These are phyloP conservation scores for Thamnaconus septentrionalis DNA, from an alignment of 2,113 vertebrate species.

Conservation along the genomic window DNA sequence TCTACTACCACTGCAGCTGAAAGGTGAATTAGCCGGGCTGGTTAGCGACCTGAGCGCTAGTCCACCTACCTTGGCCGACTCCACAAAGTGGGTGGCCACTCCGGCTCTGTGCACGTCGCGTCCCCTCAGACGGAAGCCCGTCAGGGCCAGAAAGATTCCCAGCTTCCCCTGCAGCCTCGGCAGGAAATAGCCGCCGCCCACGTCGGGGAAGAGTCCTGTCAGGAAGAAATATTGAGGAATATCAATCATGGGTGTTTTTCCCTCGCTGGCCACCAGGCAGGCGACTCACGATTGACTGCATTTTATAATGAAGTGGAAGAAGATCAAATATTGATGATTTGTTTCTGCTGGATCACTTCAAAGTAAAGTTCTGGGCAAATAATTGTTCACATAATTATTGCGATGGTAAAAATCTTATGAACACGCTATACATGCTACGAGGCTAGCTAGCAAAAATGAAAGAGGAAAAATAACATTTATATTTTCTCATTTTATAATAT, in stretches of 20 bases:
- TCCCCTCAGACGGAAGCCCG: constrained; percentile 90
- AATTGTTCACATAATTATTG: too few relatives aligned
- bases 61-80: constrained; percentile 84
- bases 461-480: too few relatives aligned
- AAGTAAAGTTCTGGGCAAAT: too few relatives aligned
- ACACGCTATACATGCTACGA: too few relatives aligned
- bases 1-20: background rate
- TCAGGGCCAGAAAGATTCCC: constrained; percentile 88
- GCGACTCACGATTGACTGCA: too few relatives aligned
- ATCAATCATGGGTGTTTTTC: too few relatives aligned
- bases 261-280: background rate
- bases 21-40: background rate
- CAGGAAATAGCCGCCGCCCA: constrained; percentile 95
- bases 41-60: background rate
- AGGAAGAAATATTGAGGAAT: constrained; percentile 3
- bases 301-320: too few relatives aligned
- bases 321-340: too few relatives aligned
- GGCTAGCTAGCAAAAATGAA: too few relatives aligned
- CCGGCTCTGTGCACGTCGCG: constrained; percentile 87
- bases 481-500: too few relatives aligned
- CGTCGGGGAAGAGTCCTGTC: constrained; percentile 93
- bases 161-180: constrained; percentile 87
- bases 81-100: constrained; percentile 92
- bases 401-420: too few relatives aligned
- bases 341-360: too few relatives aligned